Percentiles rank a stretch among this genome's conserved stretches.
Conservation (phyloP, 2,888 invertebrate genomes). For the Myopa tessellatipennis region DNA sequence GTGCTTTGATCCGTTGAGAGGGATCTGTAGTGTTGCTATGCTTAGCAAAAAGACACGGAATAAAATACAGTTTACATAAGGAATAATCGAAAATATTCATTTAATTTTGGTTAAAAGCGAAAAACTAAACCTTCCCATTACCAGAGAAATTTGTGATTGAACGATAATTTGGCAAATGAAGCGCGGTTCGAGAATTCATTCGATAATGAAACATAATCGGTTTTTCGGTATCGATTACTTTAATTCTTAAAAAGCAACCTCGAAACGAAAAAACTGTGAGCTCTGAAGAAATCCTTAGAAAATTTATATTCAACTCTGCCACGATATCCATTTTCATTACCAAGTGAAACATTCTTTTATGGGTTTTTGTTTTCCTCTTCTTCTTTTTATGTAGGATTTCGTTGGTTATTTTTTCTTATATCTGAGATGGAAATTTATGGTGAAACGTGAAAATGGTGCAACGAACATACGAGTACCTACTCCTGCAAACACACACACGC, state of each 20-base stretch:
- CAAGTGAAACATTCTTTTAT: constrained; percentile 9
- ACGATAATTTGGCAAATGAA: not conserved
- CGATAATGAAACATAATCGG: not conserved
- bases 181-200: not conserved
- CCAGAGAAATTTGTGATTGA: too few relatives aligned
- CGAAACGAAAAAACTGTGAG: not conserved
- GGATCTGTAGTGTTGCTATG: too few relatives aligned
- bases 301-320: constrained; percentile 24
- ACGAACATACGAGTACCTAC: not conserved
- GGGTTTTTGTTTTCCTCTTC: not conserved
- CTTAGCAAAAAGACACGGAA: too few relatives aligned
- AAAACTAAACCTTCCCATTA: too few relatives aligned
- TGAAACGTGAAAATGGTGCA: constrained; percentile 26
- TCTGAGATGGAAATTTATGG: constrained; percentile 32
- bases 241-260: too few relatives aligned
- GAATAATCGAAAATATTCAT: too few relatives aligned
- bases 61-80: too few relatives aligned
- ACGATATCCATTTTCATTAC: constrained; percentile 33
- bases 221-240: too few relatives aligned
- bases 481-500: constrained; percentile 8
- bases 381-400: not conserved
- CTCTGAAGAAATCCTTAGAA: constrained; percentile 5
- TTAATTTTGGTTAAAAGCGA: too few relatives aligned
- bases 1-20: too few relatives aligned
- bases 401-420: not conserved